These are phyloP conservation scores for Chrysemys picta DNA, from an alignment of 2,113 vertebrate species.

Conservation along the genomic window DNA sequence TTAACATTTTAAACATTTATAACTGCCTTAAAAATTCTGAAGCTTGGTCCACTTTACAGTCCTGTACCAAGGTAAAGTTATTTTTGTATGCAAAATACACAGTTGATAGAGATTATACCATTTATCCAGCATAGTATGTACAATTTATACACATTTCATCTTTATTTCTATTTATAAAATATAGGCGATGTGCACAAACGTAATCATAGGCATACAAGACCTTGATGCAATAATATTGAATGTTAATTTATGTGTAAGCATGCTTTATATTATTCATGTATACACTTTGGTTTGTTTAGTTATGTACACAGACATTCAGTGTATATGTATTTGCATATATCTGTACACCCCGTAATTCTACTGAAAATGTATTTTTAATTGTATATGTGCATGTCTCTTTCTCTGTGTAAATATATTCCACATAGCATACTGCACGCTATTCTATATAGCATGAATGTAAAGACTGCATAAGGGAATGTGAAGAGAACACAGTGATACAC, in stretches of 20 bases:
- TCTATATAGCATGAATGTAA: background rate
- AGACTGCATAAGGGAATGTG: constrained; percentile 25
- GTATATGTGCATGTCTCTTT: background rate
- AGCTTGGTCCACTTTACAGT: constrained; percentile 56
- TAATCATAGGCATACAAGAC: background rate
- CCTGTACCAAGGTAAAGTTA: constrained; percentile 50
- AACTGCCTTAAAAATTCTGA: constrained; percentile 77
- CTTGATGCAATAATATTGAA: background rate
- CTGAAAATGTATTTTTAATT: constrained; percentile 28
- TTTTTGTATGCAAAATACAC: constrained; percentile 39
- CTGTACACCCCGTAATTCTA: constrained; percentile 3
- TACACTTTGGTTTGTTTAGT: background rate
- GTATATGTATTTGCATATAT: background rate
- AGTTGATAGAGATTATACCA: background rate
- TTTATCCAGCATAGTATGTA: background rate
- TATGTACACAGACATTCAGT: background rate
- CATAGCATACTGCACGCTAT: background rate
- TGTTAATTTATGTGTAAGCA: background rate
- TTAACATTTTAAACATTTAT: constrained; percentile 82
- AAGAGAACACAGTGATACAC: constrained; percentile 59
- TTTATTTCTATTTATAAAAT: background rate
- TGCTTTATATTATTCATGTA: constrained; percentile 35
- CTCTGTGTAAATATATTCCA: background rate
- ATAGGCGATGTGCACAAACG: background rate
- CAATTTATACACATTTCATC: background rate